Percentiles rank a stretch among this genome's conserved stretches.
Evolutionary conservation across 2,797 vertebrate genomes (phyloP).

Genomic region (Momotus momota): DNA sequence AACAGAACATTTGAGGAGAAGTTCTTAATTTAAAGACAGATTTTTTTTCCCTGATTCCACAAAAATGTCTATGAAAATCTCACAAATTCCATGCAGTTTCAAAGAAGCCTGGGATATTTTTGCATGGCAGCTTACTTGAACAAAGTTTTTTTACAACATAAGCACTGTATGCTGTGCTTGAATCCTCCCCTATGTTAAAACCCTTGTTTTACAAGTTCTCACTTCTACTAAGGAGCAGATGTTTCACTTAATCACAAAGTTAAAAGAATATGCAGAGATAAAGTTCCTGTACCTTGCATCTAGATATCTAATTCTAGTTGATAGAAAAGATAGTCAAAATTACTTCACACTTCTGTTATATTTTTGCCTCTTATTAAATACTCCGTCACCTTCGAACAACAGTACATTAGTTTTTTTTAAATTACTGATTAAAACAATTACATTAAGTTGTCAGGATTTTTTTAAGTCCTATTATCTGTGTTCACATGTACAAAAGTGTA

Average conservation of each 20-base stretch:
- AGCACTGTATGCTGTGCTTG: neutral
- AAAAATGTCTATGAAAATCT: neutral
- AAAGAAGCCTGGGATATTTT: neutral
- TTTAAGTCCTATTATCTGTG: neutral
- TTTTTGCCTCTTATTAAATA: neutral
- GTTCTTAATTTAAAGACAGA: neutral
- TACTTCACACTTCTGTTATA: neutral
- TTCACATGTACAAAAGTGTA: neutral
- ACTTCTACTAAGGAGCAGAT: neutral
- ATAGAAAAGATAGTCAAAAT: neutral
- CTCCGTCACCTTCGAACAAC: neutral
- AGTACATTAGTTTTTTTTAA: neutral
- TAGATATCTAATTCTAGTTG: neutral
- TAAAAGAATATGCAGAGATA: neutral
- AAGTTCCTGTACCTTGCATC: neutral
- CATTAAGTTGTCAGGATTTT: neutral
- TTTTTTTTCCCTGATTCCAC: slow-evolving; percentile 15
- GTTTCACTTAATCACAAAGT: neutral
- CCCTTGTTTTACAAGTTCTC: neutral
- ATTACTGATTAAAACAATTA: neutral
- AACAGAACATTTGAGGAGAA: neutral
- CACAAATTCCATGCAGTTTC: neutral
- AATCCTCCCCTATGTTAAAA: neutral
- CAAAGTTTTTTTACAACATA: neutral
- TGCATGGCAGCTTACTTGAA: neutral